Evolutionary conservation across 1,140 invertebrate species (phyloP).

Genomic region (Armadillidium nasatum): DNA sequence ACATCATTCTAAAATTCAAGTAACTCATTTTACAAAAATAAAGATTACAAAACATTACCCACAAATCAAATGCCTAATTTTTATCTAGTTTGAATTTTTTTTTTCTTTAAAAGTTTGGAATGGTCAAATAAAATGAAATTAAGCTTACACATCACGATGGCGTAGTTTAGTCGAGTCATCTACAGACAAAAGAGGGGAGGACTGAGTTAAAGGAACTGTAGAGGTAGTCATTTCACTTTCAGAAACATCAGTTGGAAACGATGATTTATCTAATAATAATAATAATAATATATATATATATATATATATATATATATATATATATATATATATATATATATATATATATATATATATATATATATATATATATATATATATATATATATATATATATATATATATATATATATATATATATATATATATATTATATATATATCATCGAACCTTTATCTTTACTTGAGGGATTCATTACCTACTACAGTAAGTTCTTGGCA

Average conservation of each 20-base stretch:
- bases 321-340: conserved; percentile 10
- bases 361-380: conserved; percentile 8
- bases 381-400: conserved; percentile 2
- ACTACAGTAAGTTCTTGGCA: no score
- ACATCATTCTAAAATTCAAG: no score
- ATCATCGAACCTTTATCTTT: not conserved
- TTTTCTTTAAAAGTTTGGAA: no score
- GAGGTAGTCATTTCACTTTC: not conserved
- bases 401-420: not conserved
- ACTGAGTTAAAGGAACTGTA: not conserved
- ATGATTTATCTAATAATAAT: no score
- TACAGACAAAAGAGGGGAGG: not conserved
- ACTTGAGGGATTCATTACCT: not conserved
- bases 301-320: conserved; percentile 10
- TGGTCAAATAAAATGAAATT: no score
- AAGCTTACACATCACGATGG: not conserved
- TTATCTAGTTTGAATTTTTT: no score
- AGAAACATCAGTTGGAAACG: not conserved
- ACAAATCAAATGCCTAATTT: no score
- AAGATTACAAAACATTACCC: no score
- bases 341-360: conserved; percentile 12
- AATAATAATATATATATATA: not conserved
- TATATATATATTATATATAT: no score
- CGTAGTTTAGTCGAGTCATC: not conserved
- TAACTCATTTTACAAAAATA: no score